phyloP scores from a whole-genome alignment of 1,140 invertebrate species.

The Cydia strobilella region DNA sequence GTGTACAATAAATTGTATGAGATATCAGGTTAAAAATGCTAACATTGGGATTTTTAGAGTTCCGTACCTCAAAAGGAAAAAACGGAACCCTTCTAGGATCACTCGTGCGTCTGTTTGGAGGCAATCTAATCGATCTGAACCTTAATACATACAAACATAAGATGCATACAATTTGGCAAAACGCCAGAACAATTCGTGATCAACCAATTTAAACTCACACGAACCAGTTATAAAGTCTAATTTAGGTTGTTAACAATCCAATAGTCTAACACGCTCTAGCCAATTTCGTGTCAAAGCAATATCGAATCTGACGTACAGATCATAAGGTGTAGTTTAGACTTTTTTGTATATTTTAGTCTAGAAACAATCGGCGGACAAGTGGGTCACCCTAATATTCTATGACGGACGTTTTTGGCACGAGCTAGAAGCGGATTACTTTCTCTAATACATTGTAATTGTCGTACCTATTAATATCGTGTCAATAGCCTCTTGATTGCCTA shows the following conservation, averaged over 20 bases:
- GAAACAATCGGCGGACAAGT: constrained; percentile 3
- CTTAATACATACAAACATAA: background rate
- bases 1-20: too few species aligned
- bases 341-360: background rate
- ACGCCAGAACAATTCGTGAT: background rate
- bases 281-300: background rate
- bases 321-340: background rate
- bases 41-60: too few species aligned
- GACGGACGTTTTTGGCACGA: constrained; percentile 29
- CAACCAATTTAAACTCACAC: background rate
- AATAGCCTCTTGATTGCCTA: background rate
- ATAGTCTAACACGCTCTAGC: background rate
- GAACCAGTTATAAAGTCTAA: background rate
- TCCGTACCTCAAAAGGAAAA: too few species aligned
- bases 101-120: too few species aligned
- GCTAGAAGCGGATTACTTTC: constrained; percentile 19
- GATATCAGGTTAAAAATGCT: too few species aligned
- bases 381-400: constrained; percentile 7
- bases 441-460: constrained; percentile 3
- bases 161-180: background rate
- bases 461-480: background rate
- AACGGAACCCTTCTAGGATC: too few species aligned
- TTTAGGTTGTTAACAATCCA: background rate
- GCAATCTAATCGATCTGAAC: constrained; percentile 1
- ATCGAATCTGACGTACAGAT: background rate